Evolutionary conservation across 2,113 vertebrate species (phyloP).

Genomic region (Coptodon bakossiorum): DNA sequence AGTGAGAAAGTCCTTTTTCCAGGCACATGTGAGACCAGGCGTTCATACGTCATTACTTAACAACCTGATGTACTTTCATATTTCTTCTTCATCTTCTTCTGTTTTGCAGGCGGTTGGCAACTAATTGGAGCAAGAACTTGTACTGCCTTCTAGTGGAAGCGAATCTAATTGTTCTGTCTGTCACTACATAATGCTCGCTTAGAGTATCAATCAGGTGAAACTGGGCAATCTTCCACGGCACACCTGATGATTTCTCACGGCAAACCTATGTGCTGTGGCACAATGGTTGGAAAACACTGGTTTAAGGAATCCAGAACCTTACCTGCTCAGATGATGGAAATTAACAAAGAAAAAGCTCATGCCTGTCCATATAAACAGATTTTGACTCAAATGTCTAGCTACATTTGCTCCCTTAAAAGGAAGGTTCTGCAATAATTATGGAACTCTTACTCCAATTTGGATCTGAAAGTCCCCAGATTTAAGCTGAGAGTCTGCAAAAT

Average conservation of each 20-base stretch:
- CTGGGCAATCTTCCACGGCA: not conserved
- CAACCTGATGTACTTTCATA: not conserved
- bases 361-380: not conserved
- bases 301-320: not conserved
- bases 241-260: not conserved
- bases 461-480: not conserved
- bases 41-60: not conserved
- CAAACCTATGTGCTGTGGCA: not conserved
- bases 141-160: not conserved
- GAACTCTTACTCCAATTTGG: not conserved
- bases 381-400: not conserved
- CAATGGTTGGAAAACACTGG: not conserved
- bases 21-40: not conserved
- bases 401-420: not conserved
- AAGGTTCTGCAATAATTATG: not conserved
- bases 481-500: not conserved
- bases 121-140: not conserved
- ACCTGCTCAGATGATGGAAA: not conserved
- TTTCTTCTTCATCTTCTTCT: not conserved
- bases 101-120: not conserved
- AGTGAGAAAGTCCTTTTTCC: not conserved
- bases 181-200: not conserved
- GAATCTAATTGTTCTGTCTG: not conserved
- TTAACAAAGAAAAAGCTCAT: not conserved
- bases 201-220: not conserved